These are phyloP conservation scores for Varanus komodoensis DNA, from an alignment of 2,113 vertebrate species.

Conservation along the genomic window DNA sequence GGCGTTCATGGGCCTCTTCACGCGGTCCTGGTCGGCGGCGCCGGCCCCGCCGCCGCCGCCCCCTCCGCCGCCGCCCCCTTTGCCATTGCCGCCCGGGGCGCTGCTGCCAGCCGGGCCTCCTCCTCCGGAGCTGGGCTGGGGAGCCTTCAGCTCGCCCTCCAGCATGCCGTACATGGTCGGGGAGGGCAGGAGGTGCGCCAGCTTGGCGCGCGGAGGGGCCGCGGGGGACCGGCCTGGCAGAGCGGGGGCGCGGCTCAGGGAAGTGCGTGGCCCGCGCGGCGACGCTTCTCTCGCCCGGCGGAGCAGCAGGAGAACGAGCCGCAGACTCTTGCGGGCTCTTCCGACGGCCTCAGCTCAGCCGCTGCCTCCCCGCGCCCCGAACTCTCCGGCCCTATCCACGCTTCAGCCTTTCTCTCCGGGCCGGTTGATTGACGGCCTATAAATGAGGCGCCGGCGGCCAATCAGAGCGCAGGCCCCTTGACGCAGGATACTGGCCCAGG, in stretches of 20 bases:
- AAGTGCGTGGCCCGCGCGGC: not conserved
- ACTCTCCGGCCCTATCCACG: constrained; percentile 14
- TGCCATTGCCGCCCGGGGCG: constrained; percentile 30
- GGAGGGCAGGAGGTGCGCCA: constrained; percentile 78
- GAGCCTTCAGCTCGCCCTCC: constrained; percentile 93
- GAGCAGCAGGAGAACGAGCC: no score
- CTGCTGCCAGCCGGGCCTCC: constrained; percentile 64
- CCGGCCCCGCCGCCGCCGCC: constrained; percentile 70
- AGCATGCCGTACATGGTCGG: constrained; percentile 94
- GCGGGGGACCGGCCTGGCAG: constrained; percentile 58
- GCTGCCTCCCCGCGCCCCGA: constrained; percentile 50
- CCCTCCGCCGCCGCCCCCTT: constrained; percentile 23
- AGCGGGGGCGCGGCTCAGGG: no score
- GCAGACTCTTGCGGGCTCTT: not conserved
- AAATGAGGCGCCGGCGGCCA: constrained; percentile 84
- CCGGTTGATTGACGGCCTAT: constrained; percentile 87
- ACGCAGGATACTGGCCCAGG: constrained; percentile 15
- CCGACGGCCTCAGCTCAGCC: not conserved
- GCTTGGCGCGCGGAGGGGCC: constrained; percentile 71
- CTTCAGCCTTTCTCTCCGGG: constrained; percentile 48
- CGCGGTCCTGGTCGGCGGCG: constrained; percentile 88
- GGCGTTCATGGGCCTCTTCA: constrained; percentile 98
- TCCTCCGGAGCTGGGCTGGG: constrained; percentile 78
- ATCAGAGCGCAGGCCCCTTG: constrained; percentile 79
- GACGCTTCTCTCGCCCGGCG: not conserved